A percentile compares a stretch with the other conserved stretches of the same genome.
These are phyloP conservation scores for Rissa tridactyla DNA, from an alignment of 2,113 vertebrate genomes.

Conservation along the genomic window DNA sequence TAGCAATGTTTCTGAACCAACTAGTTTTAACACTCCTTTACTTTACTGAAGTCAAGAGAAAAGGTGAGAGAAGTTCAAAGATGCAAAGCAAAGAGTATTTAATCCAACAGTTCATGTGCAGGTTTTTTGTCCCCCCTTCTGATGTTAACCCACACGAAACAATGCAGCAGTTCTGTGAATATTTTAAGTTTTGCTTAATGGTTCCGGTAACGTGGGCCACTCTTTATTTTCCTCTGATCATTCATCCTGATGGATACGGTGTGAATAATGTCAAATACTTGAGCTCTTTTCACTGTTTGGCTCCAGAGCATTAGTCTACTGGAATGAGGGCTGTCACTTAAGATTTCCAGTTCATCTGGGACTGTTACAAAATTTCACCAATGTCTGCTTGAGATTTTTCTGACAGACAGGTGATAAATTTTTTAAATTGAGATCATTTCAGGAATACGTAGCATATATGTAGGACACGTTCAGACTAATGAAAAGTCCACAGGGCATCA, in stretches of 20 bases:
- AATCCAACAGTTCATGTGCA: background rate
- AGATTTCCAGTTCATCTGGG: background rate
- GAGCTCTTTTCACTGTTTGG: background rate
- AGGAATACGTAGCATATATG: background rate
- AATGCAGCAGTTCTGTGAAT: background rate
- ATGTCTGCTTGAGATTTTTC: background rate
- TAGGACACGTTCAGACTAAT: background rate
- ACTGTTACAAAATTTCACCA: background rate
- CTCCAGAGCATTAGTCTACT: background rate
- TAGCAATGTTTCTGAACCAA: background rate
- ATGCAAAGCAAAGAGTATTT: background rate
- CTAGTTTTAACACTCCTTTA: background rate
- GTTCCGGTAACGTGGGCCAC: background rate
- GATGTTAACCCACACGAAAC: background rate
- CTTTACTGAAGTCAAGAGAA: background rate
- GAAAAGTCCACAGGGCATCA: background rate
- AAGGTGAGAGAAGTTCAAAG: background rate
- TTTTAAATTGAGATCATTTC: constrained; percentile 13
- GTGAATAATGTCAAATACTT: background rate
- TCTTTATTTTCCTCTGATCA: background rate
- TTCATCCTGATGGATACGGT: background rate
- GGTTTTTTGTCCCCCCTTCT: background rate
- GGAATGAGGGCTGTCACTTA: background rate
- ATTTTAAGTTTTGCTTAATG: background rate
- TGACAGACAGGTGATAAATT: background rate